Evolutionary conservation across 2,797 vertebrate genomes (phyloP), one percentile per base, ranked within the genome.

Genomic region (Microtus agrestis): DNA sequence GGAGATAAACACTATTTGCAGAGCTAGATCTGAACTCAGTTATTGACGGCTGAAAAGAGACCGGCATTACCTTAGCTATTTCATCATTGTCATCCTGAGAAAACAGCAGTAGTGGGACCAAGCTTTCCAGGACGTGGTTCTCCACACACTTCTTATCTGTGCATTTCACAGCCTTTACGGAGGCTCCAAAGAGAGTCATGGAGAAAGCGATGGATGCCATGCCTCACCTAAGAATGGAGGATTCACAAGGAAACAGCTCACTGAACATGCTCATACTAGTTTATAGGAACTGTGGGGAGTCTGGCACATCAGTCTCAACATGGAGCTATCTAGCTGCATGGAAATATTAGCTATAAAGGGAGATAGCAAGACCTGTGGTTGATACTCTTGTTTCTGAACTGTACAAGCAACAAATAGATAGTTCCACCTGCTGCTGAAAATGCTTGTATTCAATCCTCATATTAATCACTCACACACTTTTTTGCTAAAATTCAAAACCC

Each of bases 81-180:
- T 92, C 89, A 21, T 89, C 73, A n/a, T 98, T 97, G 78, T 98
- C 97, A 51, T 98, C 98, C 76, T 98, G 98, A 69, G 97, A 96
- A 90, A 98, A 98, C 6, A 98, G 92, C 65, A 98, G 95, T 8
- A 98, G 94, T 3, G 98, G 98, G 46, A 98, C 77, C 88, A 98
- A 67, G 59, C 98, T 98, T 63, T 96, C 89, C 89, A 97, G 96
- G 56, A 98, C 95, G 84, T 98, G 97, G 71, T 59, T 96, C 88
- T 98, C 96, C 40, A 97, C 9, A 31, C 31, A 25, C 65, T 97
- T 97, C 74, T 97, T 98, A 86, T 98, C 85, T 82, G 87, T 84
- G 67, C 54, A 37, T 87, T 97, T 98, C 92, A 98, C 97, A 87
- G 91, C 69, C 73, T 86, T 95, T 48, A 98, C 59, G 74, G 95